Conservation (phyloP, 2,797 vertebrate species). For the Onychomys torridus region DNA sequence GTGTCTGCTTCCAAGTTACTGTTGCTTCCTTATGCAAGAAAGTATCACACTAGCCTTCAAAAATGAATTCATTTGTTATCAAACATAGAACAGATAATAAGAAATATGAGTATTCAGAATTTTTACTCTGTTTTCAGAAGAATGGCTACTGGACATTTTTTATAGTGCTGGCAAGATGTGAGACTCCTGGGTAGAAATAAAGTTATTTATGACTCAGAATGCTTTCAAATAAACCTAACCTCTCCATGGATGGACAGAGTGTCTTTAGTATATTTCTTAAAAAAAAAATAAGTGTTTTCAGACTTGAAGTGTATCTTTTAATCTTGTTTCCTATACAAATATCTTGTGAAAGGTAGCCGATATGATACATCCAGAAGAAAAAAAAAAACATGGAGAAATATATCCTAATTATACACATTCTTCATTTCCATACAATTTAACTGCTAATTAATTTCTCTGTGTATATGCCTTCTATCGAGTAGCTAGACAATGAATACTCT, state of each 20-base stretch:
- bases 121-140: background rate
- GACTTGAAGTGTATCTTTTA: background rate
- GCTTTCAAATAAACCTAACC: background rate
- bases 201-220: background rate
- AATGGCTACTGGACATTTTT: background rate
- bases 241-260: background rate
- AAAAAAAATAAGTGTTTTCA: background rate
- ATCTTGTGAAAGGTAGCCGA: background rate
- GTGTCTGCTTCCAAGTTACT: background rate
- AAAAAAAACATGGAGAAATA: background rate
- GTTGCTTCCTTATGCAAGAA: background rate
- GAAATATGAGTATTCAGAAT: background rate
- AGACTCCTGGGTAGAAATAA: background rate
- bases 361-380: background rate
- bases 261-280: background rate
- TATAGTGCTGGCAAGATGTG: background rate
- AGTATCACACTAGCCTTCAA: background rate
- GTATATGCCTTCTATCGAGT: background rate
- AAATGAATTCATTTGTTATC: background rate
- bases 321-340: background rate
- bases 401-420: background rate
- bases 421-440: background rate
- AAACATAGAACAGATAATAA: background rate
- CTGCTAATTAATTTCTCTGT: background rate
- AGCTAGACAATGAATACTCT: background rate